These are phyloP conservation scores for Phytoseiulus persimilis DNA, from an alignment of 2,888 invertebrate species.

Conservation along the genomic window DNA sequence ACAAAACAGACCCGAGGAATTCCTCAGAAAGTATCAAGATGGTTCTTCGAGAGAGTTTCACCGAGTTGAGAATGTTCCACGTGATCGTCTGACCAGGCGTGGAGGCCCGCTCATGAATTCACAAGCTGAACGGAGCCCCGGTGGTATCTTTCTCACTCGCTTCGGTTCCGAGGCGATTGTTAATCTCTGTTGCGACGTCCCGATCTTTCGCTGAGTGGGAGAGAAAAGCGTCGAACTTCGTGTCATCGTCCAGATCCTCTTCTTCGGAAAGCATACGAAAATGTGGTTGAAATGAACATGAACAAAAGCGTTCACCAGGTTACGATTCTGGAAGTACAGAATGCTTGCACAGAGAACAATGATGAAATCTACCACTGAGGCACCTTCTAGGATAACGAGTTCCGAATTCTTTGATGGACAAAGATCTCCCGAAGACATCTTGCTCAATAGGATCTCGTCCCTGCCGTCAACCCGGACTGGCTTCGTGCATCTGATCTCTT, in stretches of 20 bases:
- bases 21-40: conserved; percentile 57
- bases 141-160: conserved; percentile 58
- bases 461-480: background rate
- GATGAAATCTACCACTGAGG: background rate
- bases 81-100: conserved; percentile 65
- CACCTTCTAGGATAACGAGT: background rate
- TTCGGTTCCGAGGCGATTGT: conserved; percentile 50
- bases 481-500: background rate
- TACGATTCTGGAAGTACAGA: conserved; percentile 47
- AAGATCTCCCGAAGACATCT: background rate
- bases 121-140: conserved; percentile 54
- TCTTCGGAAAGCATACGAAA: conserved; percentile 51
- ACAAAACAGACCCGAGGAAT: conserved; percentile 68
- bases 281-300: conserved; percentile 55
- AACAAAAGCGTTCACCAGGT: conserved; percentile 62
- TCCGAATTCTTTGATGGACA: background rate
- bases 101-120: conserved; percentile 68
- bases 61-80: conserved; percentile 62
- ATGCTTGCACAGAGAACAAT: background rate
- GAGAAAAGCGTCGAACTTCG: conserved; percentile 67
- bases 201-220: conserved; percentile 68
- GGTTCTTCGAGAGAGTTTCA: conserved; percentile 62
- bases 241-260: conserved; percentile 54
- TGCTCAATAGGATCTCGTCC: background rate
- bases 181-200: conserved; percentile 58